These are phyloP conservation scores for Typhlomys cinereus DNA, from an alignment of 2,113 vertebrate species.

Conservation along the genomic window DNA sequence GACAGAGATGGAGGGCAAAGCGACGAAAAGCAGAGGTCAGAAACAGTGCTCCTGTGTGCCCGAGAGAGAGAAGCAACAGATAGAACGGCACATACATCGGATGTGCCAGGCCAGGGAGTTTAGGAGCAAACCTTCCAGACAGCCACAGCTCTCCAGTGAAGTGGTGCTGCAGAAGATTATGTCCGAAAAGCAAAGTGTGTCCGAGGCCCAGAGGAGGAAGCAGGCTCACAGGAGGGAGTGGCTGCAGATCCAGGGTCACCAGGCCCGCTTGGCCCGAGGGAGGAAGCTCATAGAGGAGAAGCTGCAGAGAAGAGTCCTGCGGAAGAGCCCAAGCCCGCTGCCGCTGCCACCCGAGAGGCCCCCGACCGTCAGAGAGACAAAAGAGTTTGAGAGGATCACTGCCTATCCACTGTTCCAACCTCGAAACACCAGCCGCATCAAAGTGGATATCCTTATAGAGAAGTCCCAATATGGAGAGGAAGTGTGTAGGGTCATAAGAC, in stretches of 20 bases:
- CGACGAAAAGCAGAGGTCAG: background rate
- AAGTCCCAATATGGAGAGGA: conserved; percentile 39
- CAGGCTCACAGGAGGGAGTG: conserved; percentile 28
- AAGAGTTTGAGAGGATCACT: conserved; percentile 39
- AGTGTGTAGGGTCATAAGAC: background rate
- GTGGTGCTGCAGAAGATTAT: conserved; percentile 30
- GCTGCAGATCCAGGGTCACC: conserved; percentile 61
- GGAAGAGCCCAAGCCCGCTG: background rate
- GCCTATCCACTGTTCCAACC: conserved; percentile 71
- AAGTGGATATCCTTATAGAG: conserved; percentile 64
- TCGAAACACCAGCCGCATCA: background rate
- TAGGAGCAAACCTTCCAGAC: background rate
- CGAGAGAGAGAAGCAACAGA: conserved; percentile 52
- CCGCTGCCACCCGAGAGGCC: background rate
- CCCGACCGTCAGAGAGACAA: background rate
- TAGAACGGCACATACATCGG: conserved; percentile 20
- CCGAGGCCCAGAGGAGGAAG: conserved; percentile 1
- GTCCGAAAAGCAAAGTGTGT: background rate
- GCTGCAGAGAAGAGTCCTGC: conserved; percentile 37
- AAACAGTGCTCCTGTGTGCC: background rate
- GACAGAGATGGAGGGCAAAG: background rate
- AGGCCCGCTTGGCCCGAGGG: conserved; percentile 48
- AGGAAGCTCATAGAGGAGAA: conserved; percentile 54
- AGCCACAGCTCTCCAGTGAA: background rate
- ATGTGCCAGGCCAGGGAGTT: background rate